Base-by-base conservation (phyloP, 2,797 vertebrate genomes). In the Microcaecilia unicolor region DNA sequence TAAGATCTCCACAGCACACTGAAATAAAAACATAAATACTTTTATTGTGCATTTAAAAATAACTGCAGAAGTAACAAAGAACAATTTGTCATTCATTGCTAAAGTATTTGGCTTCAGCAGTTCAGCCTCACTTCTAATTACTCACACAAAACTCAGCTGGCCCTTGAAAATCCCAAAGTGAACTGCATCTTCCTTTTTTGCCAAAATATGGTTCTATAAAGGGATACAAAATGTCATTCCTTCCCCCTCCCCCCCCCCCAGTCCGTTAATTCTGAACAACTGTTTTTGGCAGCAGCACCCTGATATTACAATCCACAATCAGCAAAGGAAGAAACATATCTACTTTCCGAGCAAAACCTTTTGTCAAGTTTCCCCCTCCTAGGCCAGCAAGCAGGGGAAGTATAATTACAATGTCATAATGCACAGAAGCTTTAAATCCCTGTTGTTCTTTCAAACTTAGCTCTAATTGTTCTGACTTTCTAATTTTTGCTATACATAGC, bases 41-140 rank as follows among this genome's bases (percentile, higher is more conserved):
- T 82, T 81, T 82, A 83, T 81, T 82, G 79, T 76, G 81, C 74
- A 50, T 72, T 57, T 57, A 64, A 48, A 71, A 70, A 72, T n/a
- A 41, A 43, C 67, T 71, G 66, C 72, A 70, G 63, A 70, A 65
- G 47, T 30, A 41, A 27, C 31, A 52, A 51, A 28, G 12, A 18
- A 35, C 38, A 16, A 56, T 36, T 24, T 31, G 48, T 17, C 33
- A 26, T 34, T 41, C 47, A 34, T 46, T 48, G 24, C 22, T 10
- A 33, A 47, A 50, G 41, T 28, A 46, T 33, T 56, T 55, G 34
- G 28, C 40, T 53, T 31, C 33, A 58, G 51, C 40, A 35, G 17
- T 26, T 35, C 8, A 9, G 29, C 42, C 4, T n/a, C n/a, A n/a
- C 22, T 30, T n/a, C n/a, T n/a, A n/a, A n/a, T n/a, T 45, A 45